A percentile compares a stretch with the other conserved stretches of the same genome.
Conservation (phyloP, 2,888 invertebrate genomes). For the Ashinkailepas kermadecensis region DNA sequence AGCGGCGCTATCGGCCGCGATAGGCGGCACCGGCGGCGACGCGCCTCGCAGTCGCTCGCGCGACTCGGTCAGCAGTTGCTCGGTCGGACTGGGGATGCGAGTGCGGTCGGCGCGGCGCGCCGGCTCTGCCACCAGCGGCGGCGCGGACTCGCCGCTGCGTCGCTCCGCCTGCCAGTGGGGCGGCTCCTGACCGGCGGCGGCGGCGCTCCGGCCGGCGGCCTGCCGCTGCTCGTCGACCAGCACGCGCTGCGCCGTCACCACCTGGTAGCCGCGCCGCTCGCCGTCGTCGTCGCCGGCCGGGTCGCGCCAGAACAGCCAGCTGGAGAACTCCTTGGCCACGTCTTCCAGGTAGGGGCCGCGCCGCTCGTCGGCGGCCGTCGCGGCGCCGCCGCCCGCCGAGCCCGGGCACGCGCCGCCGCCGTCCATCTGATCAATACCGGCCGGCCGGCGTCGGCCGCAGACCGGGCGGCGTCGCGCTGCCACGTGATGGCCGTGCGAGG, state of each 20-base stretch:
- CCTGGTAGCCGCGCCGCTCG: neutral
- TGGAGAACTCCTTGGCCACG: slow-evolving; percentile 9
- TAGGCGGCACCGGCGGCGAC: neutral
- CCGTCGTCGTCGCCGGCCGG: neutral
- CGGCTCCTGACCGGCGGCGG: too few relatives aligned
- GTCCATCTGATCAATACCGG: too few relatives aligned
- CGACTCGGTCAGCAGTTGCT: neutral
- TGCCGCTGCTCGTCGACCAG: neutral
- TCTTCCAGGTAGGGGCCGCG: slow-evolving; percentile 3
- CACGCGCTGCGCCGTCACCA: slow-evolving; percentile 3
- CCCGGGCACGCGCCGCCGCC: neutral
- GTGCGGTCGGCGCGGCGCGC: neutral
- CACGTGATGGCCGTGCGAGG: neutral
- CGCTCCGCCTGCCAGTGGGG: too few relatives aligned
- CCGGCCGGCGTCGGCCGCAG: neutral
- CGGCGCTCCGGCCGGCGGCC: too few relatives aligned
- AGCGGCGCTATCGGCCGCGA: neutral
- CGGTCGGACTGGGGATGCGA: slow-evolving; percentile 3
- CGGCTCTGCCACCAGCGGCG: neutral
- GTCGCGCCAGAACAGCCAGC: slow-evolving; percentile 20
- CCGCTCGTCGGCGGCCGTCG: neutral
- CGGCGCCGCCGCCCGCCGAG: neutral
- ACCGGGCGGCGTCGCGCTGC: neutral
- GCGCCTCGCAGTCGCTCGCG: neutral
- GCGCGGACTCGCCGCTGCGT: neutral